Conservation (phyloP, 1,140 invertebrate genomes). For the Tetramorium parvispinum region DNA sequence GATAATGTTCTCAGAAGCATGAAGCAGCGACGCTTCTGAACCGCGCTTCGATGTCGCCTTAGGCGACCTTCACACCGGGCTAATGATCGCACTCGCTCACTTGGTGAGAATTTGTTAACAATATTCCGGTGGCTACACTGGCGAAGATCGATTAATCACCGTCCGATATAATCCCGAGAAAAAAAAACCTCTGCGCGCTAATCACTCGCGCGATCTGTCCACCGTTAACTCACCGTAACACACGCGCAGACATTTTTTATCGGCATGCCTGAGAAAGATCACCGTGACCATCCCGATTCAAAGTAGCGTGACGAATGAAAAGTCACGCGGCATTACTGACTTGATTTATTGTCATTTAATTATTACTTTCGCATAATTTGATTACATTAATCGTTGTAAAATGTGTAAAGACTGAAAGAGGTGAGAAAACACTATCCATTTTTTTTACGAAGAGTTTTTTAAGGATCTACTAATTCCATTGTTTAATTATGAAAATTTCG, state of each 20-base stretch:
- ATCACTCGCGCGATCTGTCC: conserved; percentile 54
- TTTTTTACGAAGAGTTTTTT: neutral
- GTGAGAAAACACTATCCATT: neutral
- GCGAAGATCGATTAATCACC: conserved; percentile 65
- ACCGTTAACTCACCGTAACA: conserved; percentile 32
- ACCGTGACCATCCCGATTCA: neutral
- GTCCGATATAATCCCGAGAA: conserved; percentile 28
- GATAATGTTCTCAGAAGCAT: conserved; percentile 78
- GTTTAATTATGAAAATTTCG: neutral
- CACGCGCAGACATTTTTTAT: conserved; percentile 43
- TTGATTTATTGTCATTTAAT: conserved; percentile 28
- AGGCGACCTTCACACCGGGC: conserved; percentile 68
- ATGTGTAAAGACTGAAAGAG: neutral
- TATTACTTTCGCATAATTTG: conserved; percentile 6
- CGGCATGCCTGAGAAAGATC: conserved; percentile 15
- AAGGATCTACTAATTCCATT: neutral
- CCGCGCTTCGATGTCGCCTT: conserved; percentile 66
- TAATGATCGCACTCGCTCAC: conserved; percentile 40
- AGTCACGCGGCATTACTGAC: neutral
- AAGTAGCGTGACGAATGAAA: conserved; percentile 47
- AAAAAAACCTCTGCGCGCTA: conserved; percentile 48
- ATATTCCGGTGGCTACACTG: conserved; percentile 1
- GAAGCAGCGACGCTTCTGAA: conserved; percentile 74
- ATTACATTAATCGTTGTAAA: neutral
- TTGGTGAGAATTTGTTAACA: conserved; percentile 51